Evolutionary conservation across 2,888 invertebrate genomes (phyloP), one percentile per base, ranked within the genome.

Genomic region (Lithosia quadra): DNA sequence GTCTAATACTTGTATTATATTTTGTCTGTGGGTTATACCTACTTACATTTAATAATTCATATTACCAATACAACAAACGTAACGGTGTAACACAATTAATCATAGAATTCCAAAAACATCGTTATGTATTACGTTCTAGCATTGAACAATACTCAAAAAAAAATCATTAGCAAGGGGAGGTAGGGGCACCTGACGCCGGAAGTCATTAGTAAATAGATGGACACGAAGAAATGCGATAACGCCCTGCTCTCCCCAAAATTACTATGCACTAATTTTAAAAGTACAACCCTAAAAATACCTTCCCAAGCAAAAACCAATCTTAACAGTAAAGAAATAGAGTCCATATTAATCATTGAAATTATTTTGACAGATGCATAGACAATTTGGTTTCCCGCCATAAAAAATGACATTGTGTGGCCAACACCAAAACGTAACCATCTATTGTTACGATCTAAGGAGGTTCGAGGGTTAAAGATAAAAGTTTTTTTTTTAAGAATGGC

Each of bases 201-300:
- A 94, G 93, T 94, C 94, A 95, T 95, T 95, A 95, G 91, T 93
- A 94, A 95, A 95, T 95, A 94, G 93, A 94, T 92, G 93, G 92
- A 90, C 92, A 89, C 88, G 86, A 88, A 85, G 82, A 83, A 84
- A 82, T 82, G 84, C 87, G 94, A 93, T 93, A 93, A 92, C 91
- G 87, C 92, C 92, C 91, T 86, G 86, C 88, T 91, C 92, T 91
- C 86, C 90, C 91, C 88, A 77, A 93, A 91, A 92, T 91, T 90
- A 90, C 88, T 85, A 75, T 69, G 73, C 70, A 85, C 90, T 77
- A 84, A 76, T 63, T 72, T 76, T 77, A 8, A 65, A 66, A 67
- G 58, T 71, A 67, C 76, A 73, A 62, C 56, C 62, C 53, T 33
- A 69, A 53, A 68, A 72, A 36, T 60, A n/a, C 10, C 10, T 2